Base-by-base conservation (phyloP, 2,888 invertebrate genomes). In the Platycnemis pennipes region DNA sequence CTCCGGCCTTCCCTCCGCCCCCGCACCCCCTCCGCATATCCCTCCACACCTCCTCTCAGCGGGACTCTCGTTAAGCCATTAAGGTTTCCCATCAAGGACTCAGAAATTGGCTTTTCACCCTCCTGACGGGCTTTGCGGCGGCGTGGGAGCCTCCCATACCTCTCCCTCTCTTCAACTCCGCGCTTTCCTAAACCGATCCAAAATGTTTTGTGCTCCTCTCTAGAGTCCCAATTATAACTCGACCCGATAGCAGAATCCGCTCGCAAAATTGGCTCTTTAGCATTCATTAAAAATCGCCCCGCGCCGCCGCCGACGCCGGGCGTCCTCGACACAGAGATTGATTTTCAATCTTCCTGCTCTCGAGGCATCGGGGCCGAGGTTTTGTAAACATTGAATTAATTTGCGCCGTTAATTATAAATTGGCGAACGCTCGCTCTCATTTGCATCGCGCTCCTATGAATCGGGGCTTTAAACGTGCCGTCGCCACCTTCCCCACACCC, bases 11-110 rank as follows among this genome's bases (percentile, higher is more conserved):
- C n/a, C 56, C 89, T 49, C 31, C 42, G 46, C 42, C 22, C 37
- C 53, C 19, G 45, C 37, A 89, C 56, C 56, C 42, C 53, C 49
- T 49, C 16, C 31, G 49, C 46, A 49, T 31, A 42, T 13, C 44
- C 91, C 91, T 44, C 87, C 22, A 19, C 44, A 11, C 46, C 88
- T 49, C n/a, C 53, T 44, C 91, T 91, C 91, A 69, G 63, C 91
- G 69, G 91, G 91, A 44, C 44, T 63, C 63, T 91, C 91, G 91
- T 91, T 91, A 91, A 91, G 63, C 42, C 63, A 91, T 91, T 91
- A 91, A 91, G 91, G 91, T 63, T 91, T 91, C 91, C 91, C 91
- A 91, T 91, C 91, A 91, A 91, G 91, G 63, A 69, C 56, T 56
- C 42, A 91, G 91, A 91, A 91, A 63, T 91, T 91, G 91, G 63